phyloP scores from a whole-genome alignment of 2,888 invertebrate species.

The Mesoligia furuncula region DNA sequence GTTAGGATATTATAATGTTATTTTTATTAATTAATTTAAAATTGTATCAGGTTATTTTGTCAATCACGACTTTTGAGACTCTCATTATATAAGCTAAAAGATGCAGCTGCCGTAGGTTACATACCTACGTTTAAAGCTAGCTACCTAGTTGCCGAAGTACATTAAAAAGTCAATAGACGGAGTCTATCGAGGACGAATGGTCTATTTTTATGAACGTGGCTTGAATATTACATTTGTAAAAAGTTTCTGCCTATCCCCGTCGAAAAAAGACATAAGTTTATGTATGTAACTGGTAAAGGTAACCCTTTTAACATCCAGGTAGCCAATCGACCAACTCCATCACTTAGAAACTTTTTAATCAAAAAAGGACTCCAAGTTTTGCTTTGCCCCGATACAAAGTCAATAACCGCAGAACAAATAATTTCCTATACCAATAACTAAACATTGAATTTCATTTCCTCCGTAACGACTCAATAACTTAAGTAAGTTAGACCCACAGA shows the following conservation, averaged over 20 bases:
- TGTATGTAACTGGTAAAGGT: not conserved
- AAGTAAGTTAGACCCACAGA: conserved; percentile 39
- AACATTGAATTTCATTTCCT: conserved; percentile 53
- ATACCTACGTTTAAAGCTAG: not conserved
- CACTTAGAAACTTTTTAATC: conserved; percentile 26
- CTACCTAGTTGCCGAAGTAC: no score
- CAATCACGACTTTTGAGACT: not conserved
- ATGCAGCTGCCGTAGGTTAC: no score
- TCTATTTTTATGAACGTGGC: no score
- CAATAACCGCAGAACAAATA: conserved; percentile 36
- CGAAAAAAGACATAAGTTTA: not conserved
- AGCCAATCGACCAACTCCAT: not conserved
- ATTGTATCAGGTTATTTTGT: not conserved
- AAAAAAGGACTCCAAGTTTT: conserved; percentile 13
- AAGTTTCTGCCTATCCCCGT: not conserved
- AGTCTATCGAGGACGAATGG: not conserved
- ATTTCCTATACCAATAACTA: conserved; percentile 44
- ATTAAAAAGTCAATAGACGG: not conserved
- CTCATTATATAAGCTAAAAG: no score
- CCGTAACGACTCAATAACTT: conserved; percentile 50
- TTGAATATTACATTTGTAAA: not conserved
- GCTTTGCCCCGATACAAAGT: not conserved
- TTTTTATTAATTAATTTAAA: no score
- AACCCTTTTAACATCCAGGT: not conserved
- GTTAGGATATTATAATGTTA: no score